Percentiles rank a stretch among this genome's conserved stretches.
phyloP scores from a whole-genome alignment of 2,113 vertebrate species.

The Cinclus cinclus region DNA sequence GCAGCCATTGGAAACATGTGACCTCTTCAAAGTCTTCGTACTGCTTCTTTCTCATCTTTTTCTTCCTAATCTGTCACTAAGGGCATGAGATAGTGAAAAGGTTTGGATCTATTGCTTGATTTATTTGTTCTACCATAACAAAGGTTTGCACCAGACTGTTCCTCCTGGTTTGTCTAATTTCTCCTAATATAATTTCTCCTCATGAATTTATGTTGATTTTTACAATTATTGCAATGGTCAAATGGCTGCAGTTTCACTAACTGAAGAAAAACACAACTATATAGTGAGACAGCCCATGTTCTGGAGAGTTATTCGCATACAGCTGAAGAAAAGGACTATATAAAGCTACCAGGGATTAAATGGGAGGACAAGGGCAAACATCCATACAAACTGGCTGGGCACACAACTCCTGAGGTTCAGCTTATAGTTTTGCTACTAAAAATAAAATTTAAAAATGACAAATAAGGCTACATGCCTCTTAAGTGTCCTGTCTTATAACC shows the following conservation, averaged over 20 bases:
- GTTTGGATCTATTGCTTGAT: background rate
- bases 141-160: background rate
- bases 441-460: background rate
- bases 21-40: background rate
- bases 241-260: background rate
- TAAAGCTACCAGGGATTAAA: background rate
- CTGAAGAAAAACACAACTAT: background rate
- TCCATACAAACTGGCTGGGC: background rate
- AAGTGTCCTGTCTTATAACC: background rate
- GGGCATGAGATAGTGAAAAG: background rate
- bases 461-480: background rate
- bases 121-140: background rate
- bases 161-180: background rate
- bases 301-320: background rate
- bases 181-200: background rate
- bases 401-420: background rate
- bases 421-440: background rate
- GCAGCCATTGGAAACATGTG: background rate
- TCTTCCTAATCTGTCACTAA: background rate
- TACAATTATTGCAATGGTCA: background rate
- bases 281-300: background rate
- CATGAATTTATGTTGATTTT: background rate
- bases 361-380: background rate
- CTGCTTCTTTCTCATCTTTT: background rate
- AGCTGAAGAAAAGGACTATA: fast-evolving